phyloP scores from a whole-genome alignment of 2,888 invertebrate genomes.

The Reticulitermes lucifugus region DNA sequence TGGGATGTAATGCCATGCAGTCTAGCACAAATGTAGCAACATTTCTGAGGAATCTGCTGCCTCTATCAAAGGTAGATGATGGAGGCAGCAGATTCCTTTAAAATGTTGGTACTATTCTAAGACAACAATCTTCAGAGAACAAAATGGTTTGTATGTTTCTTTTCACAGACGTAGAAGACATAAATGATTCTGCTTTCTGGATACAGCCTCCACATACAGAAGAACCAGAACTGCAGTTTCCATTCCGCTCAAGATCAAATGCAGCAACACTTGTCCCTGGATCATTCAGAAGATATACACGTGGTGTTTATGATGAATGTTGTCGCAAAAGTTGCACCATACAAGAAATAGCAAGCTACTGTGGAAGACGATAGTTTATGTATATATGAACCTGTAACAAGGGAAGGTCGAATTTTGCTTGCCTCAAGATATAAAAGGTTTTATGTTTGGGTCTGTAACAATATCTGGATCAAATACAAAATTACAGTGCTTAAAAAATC shows the following conservation, averaged over 20 bases:
- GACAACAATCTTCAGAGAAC: too few species aligned
- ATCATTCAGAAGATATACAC: conserved; percentile 56
- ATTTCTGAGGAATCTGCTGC: too few species aligned
- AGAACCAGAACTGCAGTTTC: conserved; percentile 55
- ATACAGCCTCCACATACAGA: conserved; percentile 26
- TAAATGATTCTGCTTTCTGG: conserved; percentile 42
- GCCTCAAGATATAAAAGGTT: too few species aligned
- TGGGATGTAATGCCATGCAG: too few species aligned
- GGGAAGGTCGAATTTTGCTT: neutral
- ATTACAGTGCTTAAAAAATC: too few species aligned
- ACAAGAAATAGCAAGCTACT: conserved; percentile 62
- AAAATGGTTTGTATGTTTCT: too few species aligned
- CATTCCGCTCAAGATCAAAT: conserved; percentile 58
- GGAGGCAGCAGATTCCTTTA: too few species aligned
- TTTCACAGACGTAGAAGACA: conserved; percentile 34
- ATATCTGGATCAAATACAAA: too few species aligned
- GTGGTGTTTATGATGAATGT: conserved; percentile 65
- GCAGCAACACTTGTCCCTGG: conserved; percentile 60
- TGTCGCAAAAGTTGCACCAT: conserved; percentile 62
- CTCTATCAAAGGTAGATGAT: too few species aligned
- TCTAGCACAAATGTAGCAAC: too few species aligned
- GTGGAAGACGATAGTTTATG: conserved; percentile 55
- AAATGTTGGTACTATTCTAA: too few species aligned
- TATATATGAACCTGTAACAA: neutral
- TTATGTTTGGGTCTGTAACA: too few species aligned